phyloP scores from a whole-genome alignment of 2,113 vertebrate genomes.

The Spilogale gracilis region DNA sequence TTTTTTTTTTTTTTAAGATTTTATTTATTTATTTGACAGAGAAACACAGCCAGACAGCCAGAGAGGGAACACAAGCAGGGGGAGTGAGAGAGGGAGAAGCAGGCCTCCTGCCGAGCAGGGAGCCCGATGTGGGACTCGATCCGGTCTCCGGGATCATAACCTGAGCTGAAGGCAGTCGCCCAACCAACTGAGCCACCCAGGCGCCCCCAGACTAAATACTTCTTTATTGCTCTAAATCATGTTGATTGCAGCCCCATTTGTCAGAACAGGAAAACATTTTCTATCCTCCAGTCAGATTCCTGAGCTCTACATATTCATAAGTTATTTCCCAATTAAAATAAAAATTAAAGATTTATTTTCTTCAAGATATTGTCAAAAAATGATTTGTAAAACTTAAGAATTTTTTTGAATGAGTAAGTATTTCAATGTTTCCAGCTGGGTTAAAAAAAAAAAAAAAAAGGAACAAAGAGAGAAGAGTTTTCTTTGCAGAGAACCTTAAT shows the following conservation, averaged over 20 bases:
- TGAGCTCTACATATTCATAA: background rate
- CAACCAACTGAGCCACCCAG: no score
- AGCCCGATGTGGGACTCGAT: no score
- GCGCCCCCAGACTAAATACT: no score
- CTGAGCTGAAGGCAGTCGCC: no score
- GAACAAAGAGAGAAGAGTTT: background rate
- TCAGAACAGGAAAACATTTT: background rate
- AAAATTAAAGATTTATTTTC: background rate
- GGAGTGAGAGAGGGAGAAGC: no score
- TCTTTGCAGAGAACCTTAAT: background rate
- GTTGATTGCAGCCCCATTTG: background rate
- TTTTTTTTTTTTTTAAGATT: no score
- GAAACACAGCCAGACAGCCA: no score
- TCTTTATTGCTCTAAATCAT: background rate
- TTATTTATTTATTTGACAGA: no score
- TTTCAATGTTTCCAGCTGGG: background rate
- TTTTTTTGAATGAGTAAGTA: background rate
- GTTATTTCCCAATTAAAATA: background rate
- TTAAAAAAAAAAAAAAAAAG: background rate
- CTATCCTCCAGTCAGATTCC: background rate
- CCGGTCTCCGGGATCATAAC: no score
- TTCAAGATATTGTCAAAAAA: background rate
- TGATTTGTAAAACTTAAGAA: background rate
- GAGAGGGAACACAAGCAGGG: no score
- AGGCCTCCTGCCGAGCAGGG: no score